Conservation (phyloP, 2,113 vertebrate species). For the Plectropomus leopardus region DNA sequence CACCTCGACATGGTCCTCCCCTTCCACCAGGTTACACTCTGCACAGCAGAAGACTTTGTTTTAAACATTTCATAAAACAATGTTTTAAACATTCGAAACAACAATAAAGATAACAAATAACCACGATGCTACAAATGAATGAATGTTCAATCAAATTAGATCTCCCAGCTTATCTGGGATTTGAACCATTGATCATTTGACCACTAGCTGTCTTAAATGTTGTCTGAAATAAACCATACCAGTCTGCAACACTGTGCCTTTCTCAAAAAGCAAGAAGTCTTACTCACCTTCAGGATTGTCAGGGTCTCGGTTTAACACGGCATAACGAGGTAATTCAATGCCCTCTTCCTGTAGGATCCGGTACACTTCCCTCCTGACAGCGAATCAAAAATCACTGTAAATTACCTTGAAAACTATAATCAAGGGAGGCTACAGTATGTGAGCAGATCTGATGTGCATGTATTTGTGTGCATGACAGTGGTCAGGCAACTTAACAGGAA, state of each 20-base stretch:
- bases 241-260: neutral
- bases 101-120: no score
- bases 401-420: neutral
- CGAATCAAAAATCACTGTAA: neutral
- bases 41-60: conserved; percentile 6
- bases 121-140: neutral
- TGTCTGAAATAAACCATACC: no score
- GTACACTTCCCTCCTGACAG: conserved; percentile 94
- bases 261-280: neutral
- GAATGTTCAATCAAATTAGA: neutral
- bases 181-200: neutral
- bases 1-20: conserved; percentile 96
- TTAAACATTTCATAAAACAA: neutral
- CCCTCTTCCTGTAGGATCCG: conserved; percentile 96
- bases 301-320: conserved; percentile 95
- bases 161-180: neutral
- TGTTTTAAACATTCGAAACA: neutral
- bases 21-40: conserved; percentile 96
- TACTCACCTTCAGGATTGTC: conserved; percentile 92
- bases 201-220: no score
- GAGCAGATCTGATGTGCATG: neutral
- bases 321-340: conserved; percentile 95
- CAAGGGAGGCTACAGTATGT: neutral
- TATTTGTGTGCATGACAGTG: neutral
- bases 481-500: neutral